phyloP scores from a whole-genome alignment of 1,140 invertebrate species.

The Drosophila bocqueti region DNA sequence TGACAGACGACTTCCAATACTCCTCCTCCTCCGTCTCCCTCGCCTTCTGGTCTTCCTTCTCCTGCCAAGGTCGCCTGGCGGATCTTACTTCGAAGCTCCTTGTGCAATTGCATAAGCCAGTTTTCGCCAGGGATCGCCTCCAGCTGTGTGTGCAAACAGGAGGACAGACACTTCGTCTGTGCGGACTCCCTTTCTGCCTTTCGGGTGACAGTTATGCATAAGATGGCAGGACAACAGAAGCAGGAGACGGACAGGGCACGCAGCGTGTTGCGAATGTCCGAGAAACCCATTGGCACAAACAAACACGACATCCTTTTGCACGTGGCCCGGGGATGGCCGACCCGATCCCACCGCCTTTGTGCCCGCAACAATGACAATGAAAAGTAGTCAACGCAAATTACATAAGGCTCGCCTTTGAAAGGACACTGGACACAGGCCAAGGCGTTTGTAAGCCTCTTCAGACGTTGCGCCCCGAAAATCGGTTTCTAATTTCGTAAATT shows the following conservation, averaged over 20 bases:
- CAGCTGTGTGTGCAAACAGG: slow-evolving; percentile 34
- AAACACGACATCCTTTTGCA: slow-evolving; percentile 55
- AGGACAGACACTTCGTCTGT: slow-evolving; percentile 39
- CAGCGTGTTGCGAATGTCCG: slow-evolving; percentile 72
- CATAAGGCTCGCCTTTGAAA: slow-evolving; percentile 56
- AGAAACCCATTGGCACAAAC: slow-evolving; percentile 66
- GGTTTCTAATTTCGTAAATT: slow-evolving; percentile 58
- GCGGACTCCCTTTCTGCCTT: slow-evolving; percentile 1
- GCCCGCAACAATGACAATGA: slow-evolving; percentile 58
- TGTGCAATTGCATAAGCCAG: slow-evolving; percentile 57
- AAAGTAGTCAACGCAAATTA: slow-evolving; percentile 75
- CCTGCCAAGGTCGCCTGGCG: slow-evolving; percentile 46
- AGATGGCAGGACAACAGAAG: slow-evolving; percentile 31
- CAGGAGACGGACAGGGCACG: background rate
- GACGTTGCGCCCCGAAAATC: slow-evolving; percentile 70
- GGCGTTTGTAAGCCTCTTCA: slow-evolving; percentile 80
- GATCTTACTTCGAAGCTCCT: slow-evolving; percentile 61
- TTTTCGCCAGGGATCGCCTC: slow-evolving; percentile 6
- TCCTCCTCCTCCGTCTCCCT: background rate
- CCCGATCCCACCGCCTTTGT: slow-evolving; percentile 54
- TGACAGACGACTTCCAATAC: slow-evolving; percentile 59
- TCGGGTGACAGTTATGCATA: slow-evolving; percentile 68
- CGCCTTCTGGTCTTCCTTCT: background rate
- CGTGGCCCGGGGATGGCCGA: slow-evolving; percentile 44
- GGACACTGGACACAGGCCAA: slow-evolving; percentile 12